Percentiles rank a stretch among this genome's conserved stretches.
These are phyloP conservation scores for Spodoptera exigua DNA, from an alignment of 2,888 invertebrate genomes.

Conservation along the genomic window DNA sequence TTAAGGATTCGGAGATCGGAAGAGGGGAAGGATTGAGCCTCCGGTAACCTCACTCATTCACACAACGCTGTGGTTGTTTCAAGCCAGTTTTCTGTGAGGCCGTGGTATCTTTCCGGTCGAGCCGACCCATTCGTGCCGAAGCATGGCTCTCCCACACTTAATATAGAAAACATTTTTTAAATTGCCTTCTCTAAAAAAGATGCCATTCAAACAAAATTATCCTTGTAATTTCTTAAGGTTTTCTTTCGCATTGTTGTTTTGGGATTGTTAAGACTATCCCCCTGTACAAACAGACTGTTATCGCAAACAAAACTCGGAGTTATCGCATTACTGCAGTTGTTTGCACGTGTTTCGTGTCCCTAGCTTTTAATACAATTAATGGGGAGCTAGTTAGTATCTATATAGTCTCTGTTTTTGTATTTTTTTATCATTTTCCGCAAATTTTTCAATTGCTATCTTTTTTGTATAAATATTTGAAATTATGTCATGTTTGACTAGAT, in stretches of 20 bases:
- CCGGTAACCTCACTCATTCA: too few species aligned
- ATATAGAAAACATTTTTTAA: not conserved
- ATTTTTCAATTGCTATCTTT: not conserved
- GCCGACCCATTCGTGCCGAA: too few species aligned
- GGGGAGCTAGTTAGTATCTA: too few species aligned
- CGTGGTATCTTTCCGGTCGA: too few species aligned
- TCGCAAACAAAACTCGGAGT: slow-evolving; percentile 8
- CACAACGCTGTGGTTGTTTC: too few species aligned
- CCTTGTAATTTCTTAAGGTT: not conserved
- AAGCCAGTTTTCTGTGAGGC: too few species aligned
- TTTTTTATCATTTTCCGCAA: not conserved
- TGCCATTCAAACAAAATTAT: not conserved
- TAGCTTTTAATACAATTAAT: slow-evolving; percentile 1
- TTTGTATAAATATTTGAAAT: too few species aligned
- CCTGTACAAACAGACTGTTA: slow-evolving; percentile 15
- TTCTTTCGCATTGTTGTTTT: slow-evolving; percentile 13
- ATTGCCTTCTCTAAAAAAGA: not conserved
- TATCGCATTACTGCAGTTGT: slow-evolving; percentile 31
- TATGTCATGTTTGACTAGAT: too few species aligned
- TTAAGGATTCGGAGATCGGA: too few species aligned
- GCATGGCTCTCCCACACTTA: too few species aligned
- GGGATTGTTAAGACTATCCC: slow-evolving; percentile 4
- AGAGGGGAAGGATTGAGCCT: too few species aligned
- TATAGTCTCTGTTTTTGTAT: not conserved
- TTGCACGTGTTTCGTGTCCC: slow-evolving; percentile 4